Evolutionary conservation across 2,888 invertebrate genomes (phyloP).

Genomic region (Tanypteryx hageni): DNA sequence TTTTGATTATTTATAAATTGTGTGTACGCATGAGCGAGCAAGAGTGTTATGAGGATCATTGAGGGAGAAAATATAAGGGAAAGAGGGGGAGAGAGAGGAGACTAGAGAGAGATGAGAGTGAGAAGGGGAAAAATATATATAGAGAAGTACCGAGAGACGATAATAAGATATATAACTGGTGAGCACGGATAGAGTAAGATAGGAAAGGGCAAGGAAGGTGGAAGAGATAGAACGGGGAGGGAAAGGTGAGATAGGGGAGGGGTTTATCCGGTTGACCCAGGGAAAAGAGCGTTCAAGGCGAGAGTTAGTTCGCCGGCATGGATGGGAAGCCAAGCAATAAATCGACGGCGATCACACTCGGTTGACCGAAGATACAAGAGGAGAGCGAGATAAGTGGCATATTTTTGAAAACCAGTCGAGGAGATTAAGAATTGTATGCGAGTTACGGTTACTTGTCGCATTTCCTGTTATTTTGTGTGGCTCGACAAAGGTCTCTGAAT

Average conservation of each 20-base stretch:
- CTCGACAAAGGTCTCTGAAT: too few relatives aligned
- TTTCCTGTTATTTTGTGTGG: too few relatives aligned
- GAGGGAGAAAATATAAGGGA: too few relatives aligned
- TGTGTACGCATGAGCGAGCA: too few relatives aligned
- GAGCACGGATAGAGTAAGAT: too few relatives aligned
- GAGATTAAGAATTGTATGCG: too few relatives aligned
- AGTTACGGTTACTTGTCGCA: too few relatives aligned
- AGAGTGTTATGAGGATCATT: too few relatives aligned
- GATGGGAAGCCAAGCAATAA: conserved; percentile 47
- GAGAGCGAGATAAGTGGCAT: too few relatives aligned
- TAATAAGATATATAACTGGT: too few relatives aligned
- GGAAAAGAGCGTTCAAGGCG: neutral
- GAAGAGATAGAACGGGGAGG: neutral
- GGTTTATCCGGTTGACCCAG: conserved; percentile 19
- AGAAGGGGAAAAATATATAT: neutral
- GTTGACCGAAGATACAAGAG: conserved; percentile 20
- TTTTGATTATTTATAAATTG: too few relatives aligned
- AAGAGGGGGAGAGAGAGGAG: neutral
- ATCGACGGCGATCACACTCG: conserved; percentile 38
- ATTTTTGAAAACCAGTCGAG: too few relatives aligned
- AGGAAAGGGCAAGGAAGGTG: neutral
- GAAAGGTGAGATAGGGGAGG: neutral
- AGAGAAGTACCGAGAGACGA: neutral
- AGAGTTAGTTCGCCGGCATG: conserved; percentile 11
- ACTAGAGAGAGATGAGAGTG: neutral